Evolutionary conservation across 2,888 invertebrate genomes (phyloP), one percentile per base, ranked within the genome.

Genomic region (Ernsta delagoae): DNA sequence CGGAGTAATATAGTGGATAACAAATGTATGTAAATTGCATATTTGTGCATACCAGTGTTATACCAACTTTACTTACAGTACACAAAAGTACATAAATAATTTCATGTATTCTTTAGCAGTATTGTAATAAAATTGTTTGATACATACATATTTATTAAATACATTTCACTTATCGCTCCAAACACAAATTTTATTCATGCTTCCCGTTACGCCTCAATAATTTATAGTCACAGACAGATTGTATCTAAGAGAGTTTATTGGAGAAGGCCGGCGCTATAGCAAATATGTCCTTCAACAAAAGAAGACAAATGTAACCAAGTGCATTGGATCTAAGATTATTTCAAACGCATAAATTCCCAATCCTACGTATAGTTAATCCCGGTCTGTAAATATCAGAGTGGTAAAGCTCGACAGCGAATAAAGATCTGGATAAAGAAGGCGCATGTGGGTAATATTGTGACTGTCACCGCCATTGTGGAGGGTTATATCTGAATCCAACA

Each of bases 401-500:
- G 75, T 72, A 74, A 72, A 77, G 81, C 80, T 78, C 81, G 84
- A 85, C 88, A 84, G 81, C 77, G 75, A 79, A 81, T 83, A 85
- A 84, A 85, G 84, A 85, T 85, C 79, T 75, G 80, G 77, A 82
- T 85, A 85, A 84, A 85, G 82, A 84, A 84, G 75, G 71, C 76
- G 79, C 79, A 82, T 81, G 79, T 82, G 80, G 80, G 84, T 85
- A 86, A 89, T 91, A 86, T 90, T 91, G 85, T 90, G 92, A 90
- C 88, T 88, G 84, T 88, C 83, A 82, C 83, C 81, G 83, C 81
- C 78, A 85, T 81, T 84, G 85, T 84, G 77, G 79, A 16, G 83
- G 83, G 87, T 88, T 85, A 91, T 90, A 90, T 89, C 86, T 86
- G 83, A 83, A 86, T 84, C 81, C 81, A 79, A 88, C 86, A 89